These are phyloP conservation scores for Catocala fraxini DNA, from an alignment of 2,888 invertebrate species.

Conservation along the genomic window DNA sequence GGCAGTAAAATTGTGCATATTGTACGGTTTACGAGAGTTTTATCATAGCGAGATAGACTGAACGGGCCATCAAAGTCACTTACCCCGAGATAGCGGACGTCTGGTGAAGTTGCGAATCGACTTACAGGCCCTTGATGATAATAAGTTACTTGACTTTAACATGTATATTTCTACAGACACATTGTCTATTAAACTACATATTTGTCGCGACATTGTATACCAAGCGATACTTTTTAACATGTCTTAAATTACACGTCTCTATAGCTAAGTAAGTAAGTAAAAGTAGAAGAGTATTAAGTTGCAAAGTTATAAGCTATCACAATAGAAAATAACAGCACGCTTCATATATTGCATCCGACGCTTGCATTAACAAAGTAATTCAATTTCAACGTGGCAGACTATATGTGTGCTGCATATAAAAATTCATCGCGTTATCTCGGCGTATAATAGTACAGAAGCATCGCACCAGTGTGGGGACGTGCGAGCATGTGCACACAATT, in stretches of 20 bases:
- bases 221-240: no score
- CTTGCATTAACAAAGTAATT: conserved; percentile 58
- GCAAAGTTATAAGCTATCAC: neutral
- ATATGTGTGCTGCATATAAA: conserved; percentile 63
- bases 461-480: conserved; percentile 65
- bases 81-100: conserved; percentile 38
- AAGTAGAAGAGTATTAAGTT: neutral
- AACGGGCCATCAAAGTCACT: conserved; percentile 53
- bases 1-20: conserved; percentile 50
- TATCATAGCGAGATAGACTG: conserved; percentile 47
- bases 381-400: conserved; percentile 48
- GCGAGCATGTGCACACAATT: conserved; percentile 59
- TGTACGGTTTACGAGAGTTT: conserved; percentile 50
- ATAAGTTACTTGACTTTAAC: conserved; percentile 32
- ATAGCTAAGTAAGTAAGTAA: no score
- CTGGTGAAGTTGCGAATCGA: conserved; percentile 44
- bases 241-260: no score
- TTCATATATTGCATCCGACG: conserved; percentile 12
- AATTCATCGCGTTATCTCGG: conserved; percentile 67
- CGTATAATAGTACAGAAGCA: conserved; percentile 63
- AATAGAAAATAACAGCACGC: conserved; percentile 8
- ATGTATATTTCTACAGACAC: conserved; percentile 13
- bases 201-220: no score
- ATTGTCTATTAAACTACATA: neutral
- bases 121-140: conserved; percentile 45